Percentiles rank a stretch among this genome's conserved stretches.
Evolutionary conservation across 2,113 vertebrate species (phyloP).

Genomic region (Esox niger): DNA sequence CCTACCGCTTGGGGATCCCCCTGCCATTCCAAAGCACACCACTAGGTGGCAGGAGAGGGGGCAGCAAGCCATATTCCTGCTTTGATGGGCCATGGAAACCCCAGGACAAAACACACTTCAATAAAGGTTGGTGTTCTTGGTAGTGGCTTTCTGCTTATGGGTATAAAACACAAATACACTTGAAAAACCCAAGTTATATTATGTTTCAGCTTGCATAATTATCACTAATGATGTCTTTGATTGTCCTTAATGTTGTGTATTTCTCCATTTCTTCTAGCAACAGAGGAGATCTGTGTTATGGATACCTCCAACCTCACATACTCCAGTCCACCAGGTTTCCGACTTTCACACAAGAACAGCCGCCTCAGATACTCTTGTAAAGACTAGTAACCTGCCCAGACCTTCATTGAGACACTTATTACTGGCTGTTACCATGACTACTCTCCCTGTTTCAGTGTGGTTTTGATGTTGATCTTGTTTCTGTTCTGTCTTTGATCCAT

Average conservation of each 20-base stretch:
- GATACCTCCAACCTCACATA: constrained; percentile 2
- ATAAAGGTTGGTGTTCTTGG: constrained; percentile 40
- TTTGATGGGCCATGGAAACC: constrained; percentile 23
- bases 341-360: neutral
- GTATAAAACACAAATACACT: neutral
- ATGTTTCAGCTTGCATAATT: no score
- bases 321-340: constrained; percentile 9
- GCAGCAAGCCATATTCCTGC: neutral
- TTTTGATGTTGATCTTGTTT: constrained; percentile 2
- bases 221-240: neutral
- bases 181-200: neutral
- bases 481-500: no score
- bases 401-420: no score
- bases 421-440: no score
- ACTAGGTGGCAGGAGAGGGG: constrained; percentile 35
- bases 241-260: neutral
- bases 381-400: no score
- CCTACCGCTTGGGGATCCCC: constrained; percentile 27
- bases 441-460: no score
- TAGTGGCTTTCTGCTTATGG: neutral
- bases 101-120: constrained; percentile 5
- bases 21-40: constrained; percentile 30
- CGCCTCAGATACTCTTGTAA: constrained; percentile 37
- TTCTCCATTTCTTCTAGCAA: neutral
- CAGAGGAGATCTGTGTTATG: neutral